phyloP scores from a whole-genome alignment of 2,113 vertebrate species.

The Bostrychus sinensis region DNA sequence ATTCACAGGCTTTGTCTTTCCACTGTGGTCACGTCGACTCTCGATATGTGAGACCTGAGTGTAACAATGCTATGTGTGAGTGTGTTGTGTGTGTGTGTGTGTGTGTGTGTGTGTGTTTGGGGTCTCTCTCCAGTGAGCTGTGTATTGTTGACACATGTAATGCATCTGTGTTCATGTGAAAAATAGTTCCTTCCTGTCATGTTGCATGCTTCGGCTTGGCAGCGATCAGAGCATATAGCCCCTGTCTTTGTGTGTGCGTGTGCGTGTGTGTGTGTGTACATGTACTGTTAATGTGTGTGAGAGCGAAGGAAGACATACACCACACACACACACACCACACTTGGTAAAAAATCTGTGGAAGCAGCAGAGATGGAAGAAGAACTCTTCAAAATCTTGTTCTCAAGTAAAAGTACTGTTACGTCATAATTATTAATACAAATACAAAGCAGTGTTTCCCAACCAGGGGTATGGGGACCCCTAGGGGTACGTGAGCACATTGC shows the following conservation, averaged over 20 bases:
- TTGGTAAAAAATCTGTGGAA: neutral
- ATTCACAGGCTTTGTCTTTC: conserved; percentile 63
- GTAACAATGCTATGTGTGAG: conserved; percentile 54
- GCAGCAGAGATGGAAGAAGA: neutral
- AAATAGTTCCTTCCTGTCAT: conserved; percentile 63
- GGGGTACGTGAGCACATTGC: too few species aligned
- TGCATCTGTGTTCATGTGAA: conserved; percentile 78
- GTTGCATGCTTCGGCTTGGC: conserved; percentile 76
- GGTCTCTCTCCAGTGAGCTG: conserved; percentile 54
- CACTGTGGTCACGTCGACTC: conserved; percentile 67
- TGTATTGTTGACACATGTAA: conserved; percentile 69
- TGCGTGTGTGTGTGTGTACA: conserved; percentile 25
- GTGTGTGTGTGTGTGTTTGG: conserved; percentile 62
- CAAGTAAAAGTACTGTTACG: too few species aligned
- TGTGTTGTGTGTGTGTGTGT: conserved; percentile 60
- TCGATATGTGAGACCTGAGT: conserved; percentile 56
- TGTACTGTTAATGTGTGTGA: conserved; percentile 16
- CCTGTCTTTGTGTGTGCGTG: conserved; percentile 56
- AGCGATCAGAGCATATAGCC: conserved; percentile 66
- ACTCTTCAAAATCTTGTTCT: too few species aligned
- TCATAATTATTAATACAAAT: too few species aligned
- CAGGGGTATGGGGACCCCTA: too few species aligned
- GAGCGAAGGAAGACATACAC: conserved; percentile 13
- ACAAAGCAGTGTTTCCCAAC: too few species aligned
- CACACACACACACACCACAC: conserved; percentile 29